Evolutionary conservation across 1,140 invertebrate genomes (phyloP), one percentile per base, ranked within the genome.

Genomic region (Solenopsis fugax): DNA sequence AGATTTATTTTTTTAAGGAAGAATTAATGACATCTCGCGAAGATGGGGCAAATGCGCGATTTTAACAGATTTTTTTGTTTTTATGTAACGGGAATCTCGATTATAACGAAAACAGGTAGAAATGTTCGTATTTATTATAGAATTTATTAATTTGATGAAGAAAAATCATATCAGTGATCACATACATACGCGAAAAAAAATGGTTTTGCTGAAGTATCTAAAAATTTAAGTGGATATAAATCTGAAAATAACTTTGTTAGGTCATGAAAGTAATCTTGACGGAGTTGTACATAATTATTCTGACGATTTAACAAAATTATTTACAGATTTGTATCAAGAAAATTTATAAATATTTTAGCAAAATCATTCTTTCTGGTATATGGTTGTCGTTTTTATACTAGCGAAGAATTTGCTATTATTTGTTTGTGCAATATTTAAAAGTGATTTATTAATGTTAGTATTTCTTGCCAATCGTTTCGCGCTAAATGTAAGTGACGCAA

Each of bases 301-400:
- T 41, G 41, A 41, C 7, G 7, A 7, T 41, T 41, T 41, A 41
- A 41, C 41, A 41, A 41, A 41, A 41, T 41, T 41, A 41, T 41
- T 41, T 41, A 41, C 4, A 41, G 41, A 41, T 41, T 7, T 41
- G 41, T 3, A 41, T 41, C 41, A 0, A 41, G 41, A 1, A 6
- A 41, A 41, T 41, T 41, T 41, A 2, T 41, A 41, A 6, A 41
- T 41, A 41, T 41, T 41, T 41, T 41, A 41, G 41, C 41, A 41
- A 41, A 41, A 41, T 41, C 41, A 41, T 41, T 41, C 7, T 41
- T 41, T 41, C 7, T 29, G 29, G 41, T 41, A 41, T 7, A n/a
- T 7, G 76, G 24, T 52, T 62, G 58, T 64, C 24, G n/a, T 69
- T 81, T 81, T 81, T 81, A 81, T 81, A 81, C 29, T 54, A 67